Conservation (phyloP, 1,140 invertebrate species). For the Heterodera schachtii region DNA sequence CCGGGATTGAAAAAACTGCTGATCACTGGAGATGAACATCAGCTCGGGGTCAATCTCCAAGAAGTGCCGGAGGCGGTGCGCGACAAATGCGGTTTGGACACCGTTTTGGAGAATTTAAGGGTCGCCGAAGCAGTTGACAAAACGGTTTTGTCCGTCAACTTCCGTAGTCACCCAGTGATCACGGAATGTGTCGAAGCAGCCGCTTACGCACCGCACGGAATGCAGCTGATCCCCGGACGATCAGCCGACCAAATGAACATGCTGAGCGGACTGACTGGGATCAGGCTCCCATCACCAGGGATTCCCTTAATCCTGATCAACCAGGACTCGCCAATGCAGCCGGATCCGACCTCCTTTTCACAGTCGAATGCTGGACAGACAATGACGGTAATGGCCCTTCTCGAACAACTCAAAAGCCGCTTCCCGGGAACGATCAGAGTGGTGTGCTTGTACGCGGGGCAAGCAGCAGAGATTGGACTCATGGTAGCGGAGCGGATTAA, state of each 20-base stretch:
- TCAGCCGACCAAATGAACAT: neutral
- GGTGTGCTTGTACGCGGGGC: conserved; percentile 2
- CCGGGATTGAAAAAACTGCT: neutral
- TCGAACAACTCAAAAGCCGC: neutral
- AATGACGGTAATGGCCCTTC: neutral
- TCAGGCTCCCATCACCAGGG: neutral
- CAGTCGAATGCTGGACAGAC: conserved; percentile 2
- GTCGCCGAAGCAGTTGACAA: neutral
- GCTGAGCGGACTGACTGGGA: neutral
- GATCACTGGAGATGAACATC: neutral
- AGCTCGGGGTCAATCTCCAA: neutral
- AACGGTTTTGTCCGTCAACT: neutral
- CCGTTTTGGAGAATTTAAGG: too few relatives aligned
- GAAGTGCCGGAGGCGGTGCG: neutral
- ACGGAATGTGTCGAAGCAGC: conserved; percentile 7
- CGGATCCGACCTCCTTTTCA: conserved; percentile 8
- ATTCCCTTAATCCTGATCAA: neutral
- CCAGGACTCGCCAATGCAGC: neutral
- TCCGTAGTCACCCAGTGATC: neutral
- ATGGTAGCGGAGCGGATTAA: neutral
- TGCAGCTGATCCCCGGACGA: neutral
- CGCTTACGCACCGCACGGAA: neutral
- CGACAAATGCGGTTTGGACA: too few relatives aligned
- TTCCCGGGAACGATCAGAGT: neutral
- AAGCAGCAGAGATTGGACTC: neutral